Evolutionary conservation across 2,797 vertebrate genomes (phyloP).

Genomic region (Cuculus canorus): DNA sequence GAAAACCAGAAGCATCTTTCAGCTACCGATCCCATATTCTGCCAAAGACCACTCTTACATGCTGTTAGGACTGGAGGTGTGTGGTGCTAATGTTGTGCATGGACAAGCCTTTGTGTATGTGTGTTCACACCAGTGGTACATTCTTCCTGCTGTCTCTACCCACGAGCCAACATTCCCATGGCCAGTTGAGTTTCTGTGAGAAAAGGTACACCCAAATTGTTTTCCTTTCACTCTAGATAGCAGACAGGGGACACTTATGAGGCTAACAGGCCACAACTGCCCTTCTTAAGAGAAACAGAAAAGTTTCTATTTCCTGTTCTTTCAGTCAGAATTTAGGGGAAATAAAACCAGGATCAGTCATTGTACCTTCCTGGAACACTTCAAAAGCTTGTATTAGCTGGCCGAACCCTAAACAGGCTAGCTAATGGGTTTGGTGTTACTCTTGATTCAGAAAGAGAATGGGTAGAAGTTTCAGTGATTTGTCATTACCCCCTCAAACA

Average conservation of each 20-base stretch:
- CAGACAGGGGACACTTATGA: background rate
- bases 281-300: background rate
- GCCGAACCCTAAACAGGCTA: background rate
- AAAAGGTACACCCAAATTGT: background rate
- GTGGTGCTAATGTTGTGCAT: fast-evolving
- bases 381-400: fast-evolving
- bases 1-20: background rate
- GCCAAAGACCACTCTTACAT: background rate
- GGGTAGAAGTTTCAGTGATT: background rate
- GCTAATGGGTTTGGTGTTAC: fast-evolving
- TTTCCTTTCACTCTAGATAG: background rate
- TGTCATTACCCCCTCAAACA: background rate
- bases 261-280: fast-evolving
- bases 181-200: background rate
- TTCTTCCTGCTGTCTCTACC: background rate
- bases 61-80: background rate
- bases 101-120: background rate
- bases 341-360: background rate
- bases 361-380: background rate
- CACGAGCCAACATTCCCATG: fast-evolving
- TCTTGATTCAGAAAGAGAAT: background rate
- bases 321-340: background rate
- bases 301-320: background rate
- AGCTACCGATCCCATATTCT: background rate
- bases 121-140: background rate